Conservation (phyloP, 2,888 invertebrate species). For the Lasioglossum figueresi region DNA sequence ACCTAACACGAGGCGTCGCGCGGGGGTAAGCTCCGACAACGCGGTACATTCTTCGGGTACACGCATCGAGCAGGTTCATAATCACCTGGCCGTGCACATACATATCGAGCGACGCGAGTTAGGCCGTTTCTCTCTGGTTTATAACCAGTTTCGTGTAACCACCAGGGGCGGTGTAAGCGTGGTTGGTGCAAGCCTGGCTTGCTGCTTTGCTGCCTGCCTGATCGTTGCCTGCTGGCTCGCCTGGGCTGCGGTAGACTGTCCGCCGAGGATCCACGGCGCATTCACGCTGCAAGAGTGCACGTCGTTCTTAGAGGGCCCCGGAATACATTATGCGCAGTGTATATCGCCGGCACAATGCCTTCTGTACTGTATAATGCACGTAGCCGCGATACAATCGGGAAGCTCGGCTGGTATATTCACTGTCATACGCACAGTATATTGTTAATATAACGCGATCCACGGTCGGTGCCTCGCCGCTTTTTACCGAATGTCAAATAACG, state of each 20-base stretch:
- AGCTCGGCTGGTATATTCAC: constrained; percentile 35
- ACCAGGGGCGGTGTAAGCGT: constrained; percentile 60
- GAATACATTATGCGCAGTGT: constrained; percentile 54
- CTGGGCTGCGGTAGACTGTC: constrained; percentile 40
- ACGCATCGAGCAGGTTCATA: constrained; percentile 65
- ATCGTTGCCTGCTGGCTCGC: background rate
- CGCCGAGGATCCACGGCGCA: constrained; percentile 31
- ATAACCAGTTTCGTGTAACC: constrained; percentile 65
- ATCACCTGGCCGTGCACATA: constrained; percentile 64
- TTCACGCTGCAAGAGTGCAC: constrained; percentile 38
- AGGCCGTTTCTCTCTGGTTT: constrained; percentile 64
- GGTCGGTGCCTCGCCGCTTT: constrained; percentile 15
- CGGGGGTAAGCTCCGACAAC: constrained; percentile 47
- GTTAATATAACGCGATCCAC: constrained; percentile 25
- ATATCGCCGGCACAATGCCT: constrained; percentile 57
- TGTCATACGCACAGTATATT: constrained; percentile 39
- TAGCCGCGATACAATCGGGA: constrained; percentile 48
- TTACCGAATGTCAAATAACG: constrained; percentile 34
- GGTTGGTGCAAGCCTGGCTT: constrained; percentile 39
- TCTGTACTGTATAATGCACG: constrained; percentile 52
- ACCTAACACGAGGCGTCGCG: constrained; percentile 44
- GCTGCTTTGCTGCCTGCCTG: constrained; percentile 8
- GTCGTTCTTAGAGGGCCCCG: constrained; percentile 52
- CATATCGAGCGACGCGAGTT: constrained; percentile 59
- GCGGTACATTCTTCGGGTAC: constrained; percentile 58